Conservation (phyloP, 2,113 vertebrate genomes). For the Seriola quinqueradiata region DNA sequence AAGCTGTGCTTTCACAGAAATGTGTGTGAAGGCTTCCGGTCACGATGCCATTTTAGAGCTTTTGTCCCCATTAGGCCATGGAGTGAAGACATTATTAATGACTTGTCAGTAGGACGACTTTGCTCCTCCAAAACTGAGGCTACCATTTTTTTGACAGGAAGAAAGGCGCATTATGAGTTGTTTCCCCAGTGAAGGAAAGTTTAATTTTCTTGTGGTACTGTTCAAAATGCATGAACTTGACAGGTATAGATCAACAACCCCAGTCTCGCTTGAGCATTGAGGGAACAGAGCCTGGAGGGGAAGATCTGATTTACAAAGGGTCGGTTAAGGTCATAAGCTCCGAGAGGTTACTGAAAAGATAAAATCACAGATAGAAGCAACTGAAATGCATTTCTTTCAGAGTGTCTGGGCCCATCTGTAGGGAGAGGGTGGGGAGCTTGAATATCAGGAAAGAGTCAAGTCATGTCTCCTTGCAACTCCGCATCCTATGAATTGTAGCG, state of each 20-base stretch:
- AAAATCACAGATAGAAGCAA: not conserved
- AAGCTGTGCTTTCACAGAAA: constrained; percentile 10
- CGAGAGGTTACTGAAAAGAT: not conserved
- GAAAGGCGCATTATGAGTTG: not conserved
- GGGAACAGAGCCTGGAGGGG: not conserved
- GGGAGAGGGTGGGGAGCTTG: not conserved
- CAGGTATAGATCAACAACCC: constrained; percentile 4
- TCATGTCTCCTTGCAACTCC: too few species aligned
- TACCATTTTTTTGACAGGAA: not conserved
- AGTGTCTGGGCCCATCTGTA: not conserved
- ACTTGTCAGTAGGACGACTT: not conserved
- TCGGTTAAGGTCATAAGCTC: not conserved
- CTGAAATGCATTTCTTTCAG: not conserved
- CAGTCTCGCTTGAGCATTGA: not conserved
- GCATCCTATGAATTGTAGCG: too few species aligned
- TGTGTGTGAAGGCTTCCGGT: too few species aligned
- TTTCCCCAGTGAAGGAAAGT: not conserved
- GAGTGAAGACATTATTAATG: constrained; percentile 4
- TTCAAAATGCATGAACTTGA: constrained; percentile 8
- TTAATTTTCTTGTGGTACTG: constrained; percentile 1
- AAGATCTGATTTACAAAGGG: constrained; percentile 10
- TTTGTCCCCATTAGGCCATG: not conserved
- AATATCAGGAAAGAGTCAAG: not conserved
- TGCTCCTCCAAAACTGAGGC: not conserved
- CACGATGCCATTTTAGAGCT: not conserved